A percentile compares a stretch with the other conserved stretches of the same genome.
These are phyloP conservation scores for Mactromeris polynyma DNA, from an alignment of 2,888 invertebrate species.

Conservation along the genomic window DNA sequence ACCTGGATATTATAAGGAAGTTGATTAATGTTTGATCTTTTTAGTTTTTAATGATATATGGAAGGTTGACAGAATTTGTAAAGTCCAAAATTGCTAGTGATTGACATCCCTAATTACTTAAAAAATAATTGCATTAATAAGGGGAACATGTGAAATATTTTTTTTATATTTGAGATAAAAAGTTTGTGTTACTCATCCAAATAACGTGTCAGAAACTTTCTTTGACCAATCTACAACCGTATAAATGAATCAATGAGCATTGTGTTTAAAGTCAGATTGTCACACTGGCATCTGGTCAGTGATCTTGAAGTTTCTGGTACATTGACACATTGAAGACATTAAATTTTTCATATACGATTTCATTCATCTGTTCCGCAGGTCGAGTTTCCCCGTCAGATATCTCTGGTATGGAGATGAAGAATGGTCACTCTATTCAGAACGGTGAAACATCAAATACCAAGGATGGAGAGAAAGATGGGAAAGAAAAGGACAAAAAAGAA, in stretches of 20 bases:
- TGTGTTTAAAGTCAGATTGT: neutral
- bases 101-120: too few relatives aligned
- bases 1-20: too few relatives aligned
- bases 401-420: neutral
- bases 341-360: neutral
- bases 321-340: neutral
- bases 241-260: neutral
- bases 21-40: too few relatives aligned
- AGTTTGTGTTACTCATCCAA: neutral
- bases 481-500: conserved; percentile 70
- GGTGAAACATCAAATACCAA: neutral
- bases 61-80: too few relatives aligned
- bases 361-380: neutral
- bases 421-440: neutral
- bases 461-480: conserved; percentile 32
- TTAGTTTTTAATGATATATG: too few relatives aligned
- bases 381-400: conserved; percentile 15
- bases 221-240: neutral
- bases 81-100: too few relatives aligned
- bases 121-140: too few relatives aligned
- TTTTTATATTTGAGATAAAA: too few relatives aligned
- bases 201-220: neutral
- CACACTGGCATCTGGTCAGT: neutral
- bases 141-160: too few relatives aligned
- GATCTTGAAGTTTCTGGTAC: neutral